Evolutionary conservation across 2,888 invertebrate species (phyloP).

Genomic region (Hydrotaea cyrtoneurina): DNA sequence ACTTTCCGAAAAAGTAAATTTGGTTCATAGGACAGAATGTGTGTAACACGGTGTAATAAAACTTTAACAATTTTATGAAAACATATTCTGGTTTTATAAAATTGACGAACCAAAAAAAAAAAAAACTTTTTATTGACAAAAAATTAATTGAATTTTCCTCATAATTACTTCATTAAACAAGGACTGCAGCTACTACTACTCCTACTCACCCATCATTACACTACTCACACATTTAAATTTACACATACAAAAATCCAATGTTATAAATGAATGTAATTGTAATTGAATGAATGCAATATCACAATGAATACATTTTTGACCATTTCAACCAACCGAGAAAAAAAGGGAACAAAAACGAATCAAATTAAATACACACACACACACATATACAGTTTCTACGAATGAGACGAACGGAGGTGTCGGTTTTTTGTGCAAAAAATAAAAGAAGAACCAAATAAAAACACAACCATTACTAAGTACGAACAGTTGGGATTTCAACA

Average conservation of each 20-base stretch:
- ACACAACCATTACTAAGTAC: background rate
- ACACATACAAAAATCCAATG: background rate
- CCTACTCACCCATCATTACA: background rate
- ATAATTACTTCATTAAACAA: background rate
- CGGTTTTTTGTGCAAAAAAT: background rate
- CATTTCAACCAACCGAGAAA: background rate
- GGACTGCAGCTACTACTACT: background rate
- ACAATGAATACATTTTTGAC: background rate
- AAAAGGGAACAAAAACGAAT: background rate
- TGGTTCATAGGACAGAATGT: no score
- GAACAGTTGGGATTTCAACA: background rate
- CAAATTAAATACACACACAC: no score
- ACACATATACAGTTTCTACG: no score
- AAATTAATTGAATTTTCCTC: constrained; percentile 16
- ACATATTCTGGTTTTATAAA: no score
- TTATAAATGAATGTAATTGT: background rate
- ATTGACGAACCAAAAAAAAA: no score
- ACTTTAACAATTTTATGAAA: no score
- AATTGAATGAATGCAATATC: constrained; percentile 7
- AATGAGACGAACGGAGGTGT: no score
- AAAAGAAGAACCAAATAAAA: background rate
- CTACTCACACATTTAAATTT: background rate
- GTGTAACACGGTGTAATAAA: no score
- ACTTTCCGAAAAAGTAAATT: no score
- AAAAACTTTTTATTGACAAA: background rate